Percentiles rank a stretch among this genome's conserved stretches.
phyloP scores from a whole-genome alignment of 2,888 invertebrate genomes.

The Cotesia congregata region DNA sequence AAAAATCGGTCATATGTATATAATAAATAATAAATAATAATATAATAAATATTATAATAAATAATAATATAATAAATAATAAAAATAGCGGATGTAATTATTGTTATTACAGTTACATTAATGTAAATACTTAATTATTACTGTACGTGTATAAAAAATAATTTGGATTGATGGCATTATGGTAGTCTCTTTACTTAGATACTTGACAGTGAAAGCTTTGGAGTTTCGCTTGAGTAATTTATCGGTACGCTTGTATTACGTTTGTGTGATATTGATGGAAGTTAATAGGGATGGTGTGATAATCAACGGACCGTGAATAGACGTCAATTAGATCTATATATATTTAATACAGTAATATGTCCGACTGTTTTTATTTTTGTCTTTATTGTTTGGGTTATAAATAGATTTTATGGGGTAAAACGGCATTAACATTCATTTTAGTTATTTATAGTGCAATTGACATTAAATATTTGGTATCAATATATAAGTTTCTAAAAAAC shows the following conservation, averaged over 20 bases:
- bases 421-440: too few species aligned
- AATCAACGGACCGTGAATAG: constrained; percentile 44
- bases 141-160: constrained; percentile 1
- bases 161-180: constrained; percentile 21
- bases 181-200: constrained; percentile 21
- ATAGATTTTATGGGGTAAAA: too few species aligned
- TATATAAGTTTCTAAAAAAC: background rate
- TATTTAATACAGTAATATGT: background rate
- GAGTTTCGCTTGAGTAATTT: constrained; percentile 40
- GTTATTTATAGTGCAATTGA: background rate
- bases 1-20: background rate
- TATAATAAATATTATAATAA: too few species aligned
- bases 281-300: constrained; percentile 24
- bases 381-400: too few species aligned
- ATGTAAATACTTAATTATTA: background rate
- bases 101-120: background rate
- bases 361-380: background rate
- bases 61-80: background rate
- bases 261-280: constrained; percentile 32
- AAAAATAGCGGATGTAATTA: background rate
- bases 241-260: constrained; percentile 16
- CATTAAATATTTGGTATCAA: background rate
- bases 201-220: constrained; percentile 2
- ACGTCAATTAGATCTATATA: constrained; percentile 16
- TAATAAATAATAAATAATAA: background rate